phyloP scores from a whole-genome alignment of 2,888 invertebrate genomes.

The Eristalis pertinax region DNA sequence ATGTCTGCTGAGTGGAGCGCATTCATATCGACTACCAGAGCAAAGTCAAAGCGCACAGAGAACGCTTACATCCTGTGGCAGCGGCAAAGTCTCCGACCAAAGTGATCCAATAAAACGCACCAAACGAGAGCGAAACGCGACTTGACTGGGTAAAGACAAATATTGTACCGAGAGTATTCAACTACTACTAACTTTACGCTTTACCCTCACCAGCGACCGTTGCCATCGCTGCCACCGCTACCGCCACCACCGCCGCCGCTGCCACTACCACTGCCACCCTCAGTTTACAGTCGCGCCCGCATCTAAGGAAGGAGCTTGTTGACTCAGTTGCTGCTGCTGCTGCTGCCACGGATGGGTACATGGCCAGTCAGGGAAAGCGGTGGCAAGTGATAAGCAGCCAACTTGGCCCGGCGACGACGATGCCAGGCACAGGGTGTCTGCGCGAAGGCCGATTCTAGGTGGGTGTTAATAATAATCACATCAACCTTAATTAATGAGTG shows the following conservation, averaged over 20 bases:
- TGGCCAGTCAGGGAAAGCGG: slow-evolving; percentile 8
- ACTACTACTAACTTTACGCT: slow-evolving; percentile 17
- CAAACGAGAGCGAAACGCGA: slow-evolving; percentile 36
- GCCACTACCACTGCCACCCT: neutral
- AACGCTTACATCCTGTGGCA: slow-evolving; percentile 34
- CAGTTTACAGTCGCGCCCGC: slow-evolving; percentile 8
- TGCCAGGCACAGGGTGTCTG: neutral
- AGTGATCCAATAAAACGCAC: slow-evolving; percentile 42
- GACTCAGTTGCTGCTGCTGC: slow-evolving; percentile 47
- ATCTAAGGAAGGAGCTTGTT: slow-evolving; percentile 43
- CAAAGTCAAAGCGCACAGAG: slow-evolving; percentile 47
- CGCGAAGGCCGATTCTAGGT: slow-evolving; percentile 17
- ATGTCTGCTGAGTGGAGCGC: neutral
- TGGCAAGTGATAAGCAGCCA: slow-evolving; percentile 53
- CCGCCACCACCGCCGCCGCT: no score
- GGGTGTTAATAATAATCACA: slow-evolving; percentile 71
- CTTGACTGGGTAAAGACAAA: slow-evolving; percentile 33
- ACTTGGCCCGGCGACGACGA: slow-evolving; percentile 25
- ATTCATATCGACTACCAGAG: slow-evolving; percentile 43
- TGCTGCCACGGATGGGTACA: neutral
- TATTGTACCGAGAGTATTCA: slow-evolving; percentile 23
- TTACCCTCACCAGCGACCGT: neutral
- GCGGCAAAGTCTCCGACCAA: neutral
- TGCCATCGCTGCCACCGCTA: no score
- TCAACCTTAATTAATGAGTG: slow-evolving; percentile 71